These are phyloP conservation scores for Drosophila hamatofila DNA, from an alignment of 2,888 invertebrate genomes.

Conservation along the genomic window DNA sequence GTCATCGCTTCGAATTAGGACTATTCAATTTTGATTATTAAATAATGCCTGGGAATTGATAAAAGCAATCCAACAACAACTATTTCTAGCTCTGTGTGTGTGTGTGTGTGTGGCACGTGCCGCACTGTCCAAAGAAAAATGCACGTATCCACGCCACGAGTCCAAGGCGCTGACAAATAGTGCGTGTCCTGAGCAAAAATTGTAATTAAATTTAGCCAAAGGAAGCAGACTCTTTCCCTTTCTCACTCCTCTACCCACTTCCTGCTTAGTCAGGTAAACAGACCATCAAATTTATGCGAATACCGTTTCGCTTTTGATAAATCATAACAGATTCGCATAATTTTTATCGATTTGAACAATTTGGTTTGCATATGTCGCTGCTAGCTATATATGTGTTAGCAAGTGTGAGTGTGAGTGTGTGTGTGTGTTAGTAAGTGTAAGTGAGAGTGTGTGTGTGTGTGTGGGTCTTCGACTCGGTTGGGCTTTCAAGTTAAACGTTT, in stretches of 20 bases:
- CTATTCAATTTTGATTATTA: slow-evolving; percentile 83
- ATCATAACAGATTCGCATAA: slow-evolving; percentile 74
- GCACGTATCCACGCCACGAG: slow-evolving; percentile 43
- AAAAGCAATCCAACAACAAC: slow-evolving; percentile 56
- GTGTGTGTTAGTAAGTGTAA: not conserved
- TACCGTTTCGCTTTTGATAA: slow-evolving; percentile 44
- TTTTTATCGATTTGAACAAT: slow-evolving; percentile 75
- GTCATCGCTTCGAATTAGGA: slow-evolving; percentile 70
- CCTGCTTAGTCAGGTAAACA: slow-evolving; percentile 45
- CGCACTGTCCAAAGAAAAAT: slow-evolving; percentile 45
- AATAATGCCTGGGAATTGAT: slow-evolving; percentile 72
- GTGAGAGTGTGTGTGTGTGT: slow-evolving; percentile 1
- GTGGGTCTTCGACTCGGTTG: slow-evolving; percentile 20
- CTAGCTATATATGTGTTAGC: not conserved
- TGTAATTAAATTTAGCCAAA: slow-evolving; percentile 67
- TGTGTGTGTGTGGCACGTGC: slow-evolving; percentile 56
- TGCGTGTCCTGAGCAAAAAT: slow-evolving; percentile 54
- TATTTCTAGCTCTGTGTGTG: slow-evolving; percentile 19
- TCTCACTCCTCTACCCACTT: slow-evolving; percentile 21
- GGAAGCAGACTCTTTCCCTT: not conserved
- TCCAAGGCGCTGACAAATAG: slow-evolving; percentile 54
- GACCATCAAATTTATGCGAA: slow-evolving; percentile 28
- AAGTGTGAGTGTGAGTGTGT: not conserved
- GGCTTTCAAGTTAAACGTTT: slow-evolving; percentile 76
- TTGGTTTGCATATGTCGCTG: slow-evolving; percentile 66